Conservation (phyloP, 2,797 vertebrate species). For the Cirrhinus mrigala region DNA sequence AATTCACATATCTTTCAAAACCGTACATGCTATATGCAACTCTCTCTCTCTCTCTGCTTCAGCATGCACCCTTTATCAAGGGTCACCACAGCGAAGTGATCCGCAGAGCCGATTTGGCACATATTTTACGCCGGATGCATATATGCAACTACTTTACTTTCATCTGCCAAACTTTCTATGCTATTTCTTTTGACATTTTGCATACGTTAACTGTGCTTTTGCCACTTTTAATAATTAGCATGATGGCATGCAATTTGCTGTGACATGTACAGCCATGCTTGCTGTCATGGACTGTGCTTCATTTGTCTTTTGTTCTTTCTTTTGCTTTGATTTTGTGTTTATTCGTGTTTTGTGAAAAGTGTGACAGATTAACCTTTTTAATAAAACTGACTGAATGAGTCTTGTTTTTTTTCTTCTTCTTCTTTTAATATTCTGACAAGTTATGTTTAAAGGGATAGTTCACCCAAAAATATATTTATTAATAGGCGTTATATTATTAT, state of each 20-base stretch:
- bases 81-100: too few species aligned
- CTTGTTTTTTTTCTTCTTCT: background rate
- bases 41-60: too few species aligned
- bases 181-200: slow-evolving; percentile 5
- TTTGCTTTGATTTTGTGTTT: slow-evolving; percentile 4
- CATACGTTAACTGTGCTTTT: slow-evolving; percentile 7
- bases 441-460: background rate
- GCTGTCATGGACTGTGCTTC: background rate
- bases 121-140: too few species aligned
- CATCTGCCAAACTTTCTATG: slow-evolving; percentile 41
- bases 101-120: too few species aligned
- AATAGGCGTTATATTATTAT: background rate
- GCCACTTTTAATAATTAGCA: slow-evolving; percentile 5
- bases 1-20: slow-evolving; percentile 10
- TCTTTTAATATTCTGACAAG: background rate
- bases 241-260: slow-evolving; percentile 6
- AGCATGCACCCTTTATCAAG: too few species aligned
- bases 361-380: slow-evolving; percentile 18
- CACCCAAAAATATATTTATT: background rate
- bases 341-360: slow-evolving; percentile 14
- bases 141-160: too few species aligned
- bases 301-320: slow-evolving; percentile 34
- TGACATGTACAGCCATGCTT: background rate
- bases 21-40: background rate
- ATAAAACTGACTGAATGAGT: slow-evolving; percentile 64